Evolutionary conservation across 2,797 vertebrate genomes (phyloP).

Genomic region (Acomys russatus): DNA sequence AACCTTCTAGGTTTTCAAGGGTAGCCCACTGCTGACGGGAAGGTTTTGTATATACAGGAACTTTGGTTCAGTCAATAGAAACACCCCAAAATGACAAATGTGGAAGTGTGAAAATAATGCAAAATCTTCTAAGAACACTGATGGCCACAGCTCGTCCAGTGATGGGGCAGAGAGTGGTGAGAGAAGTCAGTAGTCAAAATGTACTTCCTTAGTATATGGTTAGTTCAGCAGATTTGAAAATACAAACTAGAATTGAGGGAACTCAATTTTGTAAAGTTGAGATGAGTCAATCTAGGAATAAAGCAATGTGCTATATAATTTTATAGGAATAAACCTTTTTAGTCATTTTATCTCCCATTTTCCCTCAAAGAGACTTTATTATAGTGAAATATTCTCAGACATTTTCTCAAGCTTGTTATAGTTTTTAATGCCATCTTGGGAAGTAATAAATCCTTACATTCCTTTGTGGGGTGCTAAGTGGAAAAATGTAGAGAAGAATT

Average conservation of each 20-base stretch:
- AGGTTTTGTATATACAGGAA: not conserved
- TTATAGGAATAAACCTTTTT: slow-evolving; percentile 30
- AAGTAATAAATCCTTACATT: slow-evolving; percentile 39
- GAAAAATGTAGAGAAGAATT: slow-evolving; percentile 39
- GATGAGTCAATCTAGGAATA: not conserved
- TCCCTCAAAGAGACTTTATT: slow-evolving; percentile 30
- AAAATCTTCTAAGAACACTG: not conserved
- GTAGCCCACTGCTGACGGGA: not conserved
- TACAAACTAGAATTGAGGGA: not conserved
- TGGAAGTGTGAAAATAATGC: not conserved
- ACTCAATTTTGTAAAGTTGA: not conserved
- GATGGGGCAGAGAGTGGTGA: not conserved
- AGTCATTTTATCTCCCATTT: slow-evolving; percentile 13
- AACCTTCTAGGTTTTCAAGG: not conserved
- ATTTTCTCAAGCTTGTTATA: slow-evolving; percentile 40
- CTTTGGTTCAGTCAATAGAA: not conserved
- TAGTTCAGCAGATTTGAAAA: not conserved
- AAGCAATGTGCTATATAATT: slow-evolving; percentile 28
- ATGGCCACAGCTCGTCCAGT: not conserved
- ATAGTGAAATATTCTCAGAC: not conserved
- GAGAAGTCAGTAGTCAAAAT: not conserved
- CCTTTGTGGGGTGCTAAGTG: slow-evolving; percentile 6
- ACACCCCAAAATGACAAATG: not conserved
- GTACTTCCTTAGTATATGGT: not conserved
- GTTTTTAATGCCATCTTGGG: slow-evolving; percentile 12